Evolutionary conservation across 2,797 vertebrate genomes (phyloP).

Genomic region (Gila robusta): DNA sequence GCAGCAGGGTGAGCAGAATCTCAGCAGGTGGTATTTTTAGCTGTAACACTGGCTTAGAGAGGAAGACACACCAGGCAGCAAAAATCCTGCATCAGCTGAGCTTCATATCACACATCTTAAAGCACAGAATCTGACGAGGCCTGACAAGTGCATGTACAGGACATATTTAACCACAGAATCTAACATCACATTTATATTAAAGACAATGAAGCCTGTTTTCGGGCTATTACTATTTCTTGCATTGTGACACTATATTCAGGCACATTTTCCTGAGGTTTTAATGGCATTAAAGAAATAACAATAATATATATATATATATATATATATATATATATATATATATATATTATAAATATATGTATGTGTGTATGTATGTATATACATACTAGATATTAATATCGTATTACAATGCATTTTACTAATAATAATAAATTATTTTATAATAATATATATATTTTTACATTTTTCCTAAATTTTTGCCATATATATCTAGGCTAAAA

Average conservation of each 20-base stretch:
- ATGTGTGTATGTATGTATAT: too few species aligned
- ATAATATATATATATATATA: too few species aligned
- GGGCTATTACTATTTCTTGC: background rate
- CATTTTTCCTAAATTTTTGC: too few species aligned
- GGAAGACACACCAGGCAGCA: slow-evolving; percentile 43
- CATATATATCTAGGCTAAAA: background rate
- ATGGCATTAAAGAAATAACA: background rate
- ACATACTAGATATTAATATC: too few species aligned
- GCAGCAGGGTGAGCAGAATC: slow-evolving; percentile 66
- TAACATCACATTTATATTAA: background rate
- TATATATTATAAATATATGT: too few species aligned
- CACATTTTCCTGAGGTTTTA: background rate
- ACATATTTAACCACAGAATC: background rate
- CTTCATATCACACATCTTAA: slow-evolving; percentile 47
- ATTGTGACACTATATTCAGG: background rate
- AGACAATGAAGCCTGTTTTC: background rate
- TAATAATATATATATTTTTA: too few species aligned
- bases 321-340: too few species aligned
- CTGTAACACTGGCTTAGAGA: slow-evolving; percentile 70
- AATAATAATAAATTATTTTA: too few species aligned
- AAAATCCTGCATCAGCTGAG: slow-evolving; percentile 54
- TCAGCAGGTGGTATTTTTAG: slow-evolving; percentile 78
- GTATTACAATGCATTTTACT: too few species aligned
- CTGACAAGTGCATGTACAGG: background rate
- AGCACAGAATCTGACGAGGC: slow-evolving; percentile 4